Conservation (phyloP, 2,888 invertebrate species). For the Bembecia ichneumoniformis region DNA sequence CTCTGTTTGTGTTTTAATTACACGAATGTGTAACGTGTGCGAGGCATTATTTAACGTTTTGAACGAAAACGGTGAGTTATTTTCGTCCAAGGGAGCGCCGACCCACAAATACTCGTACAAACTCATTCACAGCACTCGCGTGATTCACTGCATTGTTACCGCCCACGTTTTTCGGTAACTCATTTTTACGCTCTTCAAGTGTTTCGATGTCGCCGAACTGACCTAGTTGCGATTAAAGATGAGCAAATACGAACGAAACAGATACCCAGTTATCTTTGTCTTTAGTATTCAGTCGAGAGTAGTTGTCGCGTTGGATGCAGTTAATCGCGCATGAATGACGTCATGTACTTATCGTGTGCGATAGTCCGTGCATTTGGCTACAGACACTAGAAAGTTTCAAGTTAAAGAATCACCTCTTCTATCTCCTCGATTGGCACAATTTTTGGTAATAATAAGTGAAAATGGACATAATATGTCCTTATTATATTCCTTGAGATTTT, state of each 20-base stretch:
- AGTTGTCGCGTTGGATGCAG: constrained; percentile 5
- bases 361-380: too few species aligned
- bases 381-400: too few species aligned
- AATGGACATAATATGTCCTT: too few species aligned
- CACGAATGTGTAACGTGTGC: neutral
- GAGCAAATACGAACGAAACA: constrained; percentile 22
- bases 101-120: constrained; percentile 29
- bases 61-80: constrained; percentile 26
- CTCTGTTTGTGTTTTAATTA: neutral
- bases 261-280: constrained; percentile 23
- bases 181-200: constrained; percentile 18
- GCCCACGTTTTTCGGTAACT: constrained; percentile 30
- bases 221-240: constrained; percentile 23
- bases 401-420: too few species aligned
- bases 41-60: neutral
- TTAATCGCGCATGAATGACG: too few species aligned
- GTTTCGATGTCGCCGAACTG: constrained; percentile 19
- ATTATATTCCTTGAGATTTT: too few species aligned
- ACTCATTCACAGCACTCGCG: constrained; percentile 41
- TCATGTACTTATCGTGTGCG: too few species aligned
- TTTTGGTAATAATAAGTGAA: too few species aligned
- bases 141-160: constrained; percentile 56
- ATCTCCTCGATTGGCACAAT: too few species aligned
- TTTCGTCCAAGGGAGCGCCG: constrained; percentile 47
- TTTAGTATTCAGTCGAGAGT: constrained; percentile 17